Base-by-base conservation (phyloP, 1,140 invertebrate genomes). In the Hyles vespertilio region DNA sequence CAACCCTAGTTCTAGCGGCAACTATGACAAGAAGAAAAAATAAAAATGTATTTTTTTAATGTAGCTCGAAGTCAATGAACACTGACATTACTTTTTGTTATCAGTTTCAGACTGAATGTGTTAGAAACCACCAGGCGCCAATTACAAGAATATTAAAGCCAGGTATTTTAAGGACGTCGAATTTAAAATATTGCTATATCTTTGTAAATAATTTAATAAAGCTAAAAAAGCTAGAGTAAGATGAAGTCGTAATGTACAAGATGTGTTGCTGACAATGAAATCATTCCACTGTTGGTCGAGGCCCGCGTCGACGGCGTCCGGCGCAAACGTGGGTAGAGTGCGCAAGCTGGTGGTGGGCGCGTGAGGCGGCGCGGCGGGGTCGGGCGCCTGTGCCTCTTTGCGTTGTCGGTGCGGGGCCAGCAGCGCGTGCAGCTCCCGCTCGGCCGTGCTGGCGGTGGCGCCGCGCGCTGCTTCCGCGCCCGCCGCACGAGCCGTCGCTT, bases 201-300 rank as follows among this genome's bases (percentile, higher is more conserved):
- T 66, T 77, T 72, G 74, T 66, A 84, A 79, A 59, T 58, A 64
- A 56, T 83, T 68, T 87, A 87, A 71, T 80, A 84, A 58, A 68
- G 59, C 65, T 71, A 84, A 72, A 70, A 74, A 63, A 68, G 56
- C 63, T 58, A 73, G 43, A 57, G 65, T 36, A 63, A 56, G 32
- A 69, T 46, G 63, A 47, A 63, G 12, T 22, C 56, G 51, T 43
- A 55, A 36, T 40, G 32, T 51, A 2, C 11, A 47, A 5, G 64
- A 45, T 0, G 51, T 34, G 34, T 74, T 82, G 10, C 60, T 32
- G 5, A 36, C 34, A 5, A 82, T 50, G 54, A 86, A 84, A 0
- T 49, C 49, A 3, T 63, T 65, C 84, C 84, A 87, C 45, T 76
- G 67, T 11, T 57, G 52, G 2, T 73, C 62, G 12, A 79, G n/a